Evolutionary conservation across 2,888 invertebrate species (phyloP).

Genomic region (Catocala sponsa): DNA sequence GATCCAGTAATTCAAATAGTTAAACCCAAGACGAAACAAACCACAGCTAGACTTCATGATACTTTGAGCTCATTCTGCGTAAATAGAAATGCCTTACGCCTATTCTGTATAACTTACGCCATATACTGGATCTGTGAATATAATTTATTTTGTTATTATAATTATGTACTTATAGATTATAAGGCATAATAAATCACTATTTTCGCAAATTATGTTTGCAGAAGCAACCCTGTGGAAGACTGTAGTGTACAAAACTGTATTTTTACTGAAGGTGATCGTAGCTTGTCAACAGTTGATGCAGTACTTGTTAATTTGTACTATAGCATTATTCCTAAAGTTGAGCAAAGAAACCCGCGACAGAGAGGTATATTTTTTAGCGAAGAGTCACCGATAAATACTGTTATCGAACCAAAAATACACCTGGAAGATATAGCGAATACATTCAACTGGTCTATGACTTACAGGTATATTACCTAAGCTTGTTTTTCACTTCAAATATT

Average conservation of each 20-base stretch:
- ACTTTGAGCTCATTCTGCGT: no score
- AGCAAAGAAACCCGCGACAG: slow-evolving; percentile 76
- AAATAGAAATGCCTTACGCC: no score
- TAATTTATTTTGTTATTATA: no score
- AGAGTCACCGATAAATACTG: slow-evolving; percentile 90
- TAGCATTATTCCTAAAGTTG: slow-evolving; percentile 56
- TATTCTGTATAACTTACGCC: no score
- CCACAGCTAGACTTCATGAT: no score
- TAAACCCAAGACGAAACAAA: no score
- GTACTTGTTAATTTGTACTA: slow-evolving; percentile 87
- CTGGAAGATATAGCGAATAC: slow-evolving; percentile 82
- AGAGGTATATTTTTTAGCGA: slow-evolving; percentile 92
- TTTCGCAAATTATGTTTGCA: slow-evolving; percentile 49
- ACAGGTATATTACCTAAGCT: slow-evolving; percentile 80
- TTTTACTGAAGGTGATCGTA: slow-evolving; percentile 85
- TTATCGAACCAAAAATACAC: slow-evolving; percentile 73
- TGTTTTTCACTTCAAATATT: slow-evolving; percentile 4
- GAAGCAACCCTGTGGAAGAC: slow-evolving; percentile 84
- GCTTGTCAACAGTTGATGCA: slow-evolving; percentile 88
- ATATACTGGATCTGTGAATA: no score
- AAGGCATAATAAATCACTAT: no score
- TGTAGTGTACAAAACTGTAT: slow-evolving; percentile 90
- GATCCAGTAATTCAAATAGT: no score
- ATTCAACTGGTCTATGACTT: slow-evolving; percentile 93
- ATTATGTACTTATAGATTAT: no score